phyloP scores from a whole-genome alignment of 2,113 vertebrate genomes.

The Halichoeres trimaculatus region DNA sequence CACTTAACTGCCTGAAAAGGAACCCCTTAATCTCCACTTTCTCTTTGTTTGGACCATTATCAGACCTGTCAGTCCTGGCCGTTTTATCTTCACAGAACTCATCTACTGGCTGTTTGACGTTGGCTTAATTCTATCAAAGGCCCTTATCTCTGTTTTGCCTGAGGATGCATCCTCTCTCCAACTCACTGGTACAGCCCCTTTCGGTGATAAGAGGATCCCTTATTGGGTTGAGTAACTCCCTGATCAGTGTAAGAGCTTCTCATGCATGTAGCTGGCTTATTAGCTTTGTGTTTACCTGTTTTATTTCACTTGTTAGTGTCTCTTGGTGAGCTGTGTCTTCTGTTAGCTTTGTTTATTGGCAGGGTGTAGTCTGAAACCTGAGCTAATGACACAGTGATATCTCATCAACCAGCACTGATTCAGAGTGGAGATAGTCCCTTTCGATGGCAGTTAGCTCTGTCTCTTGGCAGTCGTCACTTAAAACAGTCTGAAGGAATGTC shows the following conservation, averaged over 20 bases:
- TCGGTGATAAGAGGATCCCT: slow-evolving; percentile 37
- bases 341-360: slow-evolving; percentile 26
- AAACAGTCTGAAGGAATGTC: slow-evolving; percentile 71
- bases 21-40: slow-evolving; percentile 83
- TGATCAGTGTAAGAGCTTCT: slow-evolving; percentile 15
- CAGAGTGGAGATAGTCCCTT: slow-evolving; percentile 49
- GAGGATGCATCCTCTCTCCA: slow-evolving; percentile 66
- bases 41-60: slow-evolving; percentile 80
- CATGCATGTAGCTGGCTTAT: slow-evolving; percentile 10
- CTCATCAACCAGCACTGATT: slow-evolving; percentile 38
- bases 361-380: slow-evolving; percentile 39
- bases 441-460: slow-evolving; percentile 57
- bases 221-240: slow-evolving; percentile 28
- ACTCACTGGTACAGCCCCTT: slow-evolving; percentile 28
- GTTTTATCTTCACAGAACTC: slow-evolving; percentile 77
- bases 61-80: slow-evolving; percentile 74
- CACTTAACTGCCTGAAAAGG: slow-evolving; percentile 78
- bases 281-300: background rate
- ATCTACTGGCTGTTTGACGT: slow-evolving; percentile 73
- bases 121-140: slow-evolving; percentile 78
- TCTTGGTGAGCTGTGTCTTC: background rate
- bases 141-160: slow-evolving; percentile 72
- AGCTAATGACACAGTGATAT: slow-evolving; percentile 32
- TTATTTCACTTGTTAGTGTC: slow-evolving; percentile 1
- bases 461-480: slow-evolving; percentile 55